Evolutionary conservation across 2,888 invertebrate genomes (phyloP), one percentile per base, ranked within the genome.

Genomic region (Hoplodrina blanda): DNA sequence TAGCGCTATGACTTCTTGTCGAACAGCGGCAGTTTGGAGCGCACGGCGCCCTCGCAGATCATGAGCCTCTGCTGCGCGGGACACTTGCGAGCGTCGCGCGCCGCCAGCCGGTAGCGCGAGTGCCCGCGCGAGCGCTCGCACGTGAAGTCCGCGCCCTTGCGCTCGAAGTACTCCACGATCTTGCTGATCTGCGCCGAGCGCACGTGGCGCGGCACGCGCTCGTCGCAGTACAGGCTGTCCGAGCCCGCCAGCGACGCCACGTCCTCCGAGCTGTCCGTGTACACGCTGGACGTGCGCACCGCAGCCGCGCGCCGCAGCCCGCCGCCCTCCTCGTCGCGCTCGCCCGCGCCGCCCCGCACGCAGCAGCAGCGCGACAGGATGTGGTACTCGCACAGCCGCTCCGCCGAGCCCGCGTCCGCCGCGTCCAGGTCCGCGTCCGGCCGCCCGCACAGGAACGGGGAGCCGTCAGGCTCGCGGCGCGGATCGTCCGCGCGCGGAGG

Each of bases 131-230:
- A 91, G 2, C 96, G 89, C 80, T 90, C 91, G 87, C 96, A 96
- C 81, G 96, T 92, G 86, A 96, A 95, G 78, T 95, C 96, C 37
- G 96, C 97, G 62, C 97, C 97, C 90, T 98, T 98, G 60, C 98
- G 96, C 93, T 98, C 98, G 92, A 98, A 98, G 92, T 98, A 98
- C 87, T 98, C 98, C 41, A 98, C 98, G 83, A 98, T 98, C 88
- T 97, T 97, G 61, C 98, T 97, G 82, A 98, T 98, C 90, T 98
- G 97, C 80, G 97, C 96, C 80, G 97, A 96, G 83, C 97, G 92
- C 84, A 96, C 94, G 84, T 96, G 96, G 37, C 97, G 96, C 55
- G 96, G 96, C 49, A 93, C 86, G 25, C 97, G 95, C 77, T 97
- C 97, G 87, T 97, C 98, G 96, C 97, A 97, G 87, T 96, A 97